phyloP scores from a whole-genome alignment of 1,140 invertebrate genomes.

The Cyclina sinensis region DNA sequence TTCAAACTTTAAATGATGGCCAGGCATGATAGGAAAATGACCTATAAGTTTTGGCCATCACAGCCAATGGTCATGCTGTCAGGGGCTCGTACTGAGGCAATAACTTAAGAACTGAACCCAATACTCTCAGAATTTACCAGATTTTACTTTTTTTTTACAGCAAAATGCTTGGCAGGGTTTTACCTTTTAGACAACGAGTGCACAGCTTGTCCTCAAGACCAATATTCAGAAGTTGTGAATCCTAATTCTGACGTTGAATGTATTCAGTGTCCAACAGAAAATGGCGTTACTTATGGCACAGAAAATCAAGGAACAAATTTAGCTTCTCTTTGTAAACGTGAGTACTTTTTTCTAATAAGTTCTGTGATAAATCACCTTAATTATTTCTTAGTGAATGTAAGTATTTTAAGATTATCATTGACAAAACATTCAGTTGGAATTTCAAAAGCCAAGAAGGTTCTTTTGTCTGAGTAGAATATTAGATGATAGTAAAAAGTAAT shows the following conservation, averaged over 20 bases:
- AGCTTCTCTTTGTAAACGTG: not conserved
- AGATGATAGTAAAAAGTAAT: too few species aligned
- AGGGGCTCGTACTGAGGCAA: not conserved
- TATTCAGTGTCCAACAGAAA: not conserved
- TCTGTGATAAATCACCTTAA: too few species aligned
- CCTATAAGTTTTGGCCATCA: not conserved
- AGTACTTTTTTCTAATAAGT: too few species aligned
- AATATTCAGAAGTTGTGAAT: not conserved
- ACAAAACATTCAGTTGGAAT: too few species aligned
- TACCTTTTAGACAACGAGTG: not conserved
- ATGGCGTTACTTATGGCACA: slow-evolving; percentile 3
- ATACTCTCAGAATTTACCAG: not conserved
- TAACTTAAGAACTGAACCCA: not conserved
- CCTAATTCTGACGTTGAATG: not conserved
- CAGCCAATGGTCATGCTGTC: not conserved
- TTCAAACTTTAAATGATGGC: not conserved
- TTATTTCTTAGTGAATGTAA: too few species aligned
- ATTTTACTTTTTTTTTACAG: not conserved
- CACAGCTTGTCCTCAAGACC: not conserved
- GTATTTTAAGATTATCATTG: too few species aligned
- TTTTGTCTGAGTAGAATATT: too few species aligned
- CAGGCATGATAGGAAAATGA: not conserved
- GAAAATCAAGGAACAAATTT: not conserved
- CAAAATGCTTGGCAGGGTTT: not conserved
- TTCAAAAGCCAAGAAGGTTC: too few species aligned